Conservation (phyloP, 2,888 invertebrate genomes). For the Machimus atricapillus region DNA sequence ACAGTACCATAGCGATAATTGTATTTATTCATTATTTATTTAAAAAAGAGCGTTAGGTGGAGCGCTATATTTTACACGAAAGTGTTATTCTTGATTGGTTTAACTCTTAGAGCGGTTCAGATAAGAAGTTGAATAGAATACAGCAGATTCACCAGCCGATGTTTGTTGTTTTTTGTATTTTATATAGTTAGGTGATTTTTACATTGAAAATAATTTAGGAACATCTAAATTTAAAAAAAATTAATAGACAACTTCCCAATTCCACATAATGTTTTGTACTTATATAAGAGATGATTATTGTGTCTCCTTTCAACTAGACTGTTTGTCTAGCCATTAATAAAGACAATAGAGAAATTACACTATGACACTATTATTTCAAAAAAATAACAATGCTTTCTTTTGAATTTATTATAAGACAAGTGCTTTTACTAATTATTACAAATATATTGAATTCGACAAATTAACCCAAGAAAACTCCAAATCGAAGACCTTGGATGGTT, state of each 20-base stretch:
- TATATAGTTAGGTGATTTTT: conserved; percentile 24
- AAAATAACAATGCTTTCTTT: background rate
- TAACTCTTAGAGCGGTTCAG: background rate
- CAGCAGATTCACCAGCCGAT: background rate
- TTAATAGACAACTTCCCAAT: background rate
- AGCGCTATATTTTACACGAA: background rate
- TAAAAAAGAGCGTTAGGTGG: background rate
- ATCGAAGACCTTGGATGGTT: background rate
- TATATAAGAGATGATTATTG: background rate
- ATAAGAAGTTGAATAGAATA: background rate
- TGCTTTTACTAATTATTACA: background rate
- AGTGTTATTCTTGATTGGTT: background rate
- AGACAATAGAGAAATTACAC: background rate
- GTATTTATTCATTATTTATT: conserved; percentile 9
- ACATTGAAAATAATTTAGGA: conserved; percentile 15
- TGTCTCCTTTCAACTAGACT: background rate
- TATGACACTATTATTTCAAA: background rate
- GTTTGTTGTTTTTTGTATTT: conserved; percentile 1
- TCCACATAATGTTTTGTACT: conserved; percentile 25
- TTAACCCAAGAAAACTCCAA: background rate
- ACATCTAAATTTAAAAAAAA: background rate
- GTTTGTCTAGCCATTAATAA: background rate
- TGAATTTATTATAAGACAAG: background rate
- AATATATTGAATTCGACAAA: background rate
- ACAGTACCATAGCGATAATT: conserved; percentile 6